These are phyloP conservation scores for Stomatorhinus ivindoensis DNA, from an alignment of 2,113 vertebrate genomes.

Conservation along the genomic window DNA sequence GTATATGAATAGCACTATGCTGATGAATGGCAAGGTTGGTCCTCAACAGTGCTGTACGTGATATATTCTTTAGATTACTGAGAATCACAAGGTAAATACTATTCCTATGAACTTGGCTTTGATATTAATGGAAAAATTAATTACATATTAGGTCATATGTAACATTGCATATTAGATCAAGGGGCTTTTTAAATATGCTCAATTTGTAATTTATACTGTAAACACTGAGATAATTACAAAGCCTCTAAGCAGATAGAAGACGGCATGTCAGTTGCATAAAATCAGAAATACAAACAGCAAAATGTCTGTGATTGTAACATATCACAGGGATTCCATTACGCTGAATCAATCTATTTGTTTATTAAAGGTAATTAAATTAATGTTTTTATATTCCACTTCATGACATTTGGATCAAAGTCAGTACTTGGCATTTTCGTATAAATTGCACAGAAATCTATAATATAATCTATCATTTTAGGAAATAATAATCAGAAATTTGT, in stretches of 20 bases:
- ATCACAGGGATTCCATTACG: neutral
- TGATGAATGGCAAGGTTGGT: neutral
- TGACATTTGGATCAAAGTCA: neutral
- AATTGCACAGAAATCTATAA: neutral
- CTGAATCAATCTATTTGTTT: neutral
- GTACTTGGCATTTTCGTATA: neutral
- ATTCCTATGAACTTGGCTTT: neutral
- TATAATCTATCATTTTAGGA: neutral
- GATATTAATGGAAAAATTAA: neutral
- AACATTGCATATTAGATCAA: neutral
- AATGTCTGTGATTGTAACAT: neutral
- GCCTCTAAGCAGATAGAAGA: neutral
- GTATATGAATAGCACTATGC: neutral
- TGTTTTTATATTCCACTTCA: neutral
- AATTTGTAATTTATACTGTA: neutral
- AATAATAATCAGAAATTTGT: neutral
- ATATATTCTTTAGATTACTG: neutral
- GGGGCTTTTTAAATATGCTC: neutral
- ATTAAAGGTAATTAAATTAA: neutral
- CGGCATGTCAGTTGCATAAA: neutral
- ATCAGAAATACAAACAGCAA: neutral
- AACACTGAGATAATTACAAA: neutral
- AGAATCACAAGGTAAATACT: neutral
- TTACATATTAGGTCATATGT: neutral
- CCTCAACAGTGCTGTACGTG: neutral